Evolutionary conservation across 1,140 invertebrate species (phyloP), one percentile per base, ranked within the genome.

Genomic region (Coboldia fuscipes): DNA sequence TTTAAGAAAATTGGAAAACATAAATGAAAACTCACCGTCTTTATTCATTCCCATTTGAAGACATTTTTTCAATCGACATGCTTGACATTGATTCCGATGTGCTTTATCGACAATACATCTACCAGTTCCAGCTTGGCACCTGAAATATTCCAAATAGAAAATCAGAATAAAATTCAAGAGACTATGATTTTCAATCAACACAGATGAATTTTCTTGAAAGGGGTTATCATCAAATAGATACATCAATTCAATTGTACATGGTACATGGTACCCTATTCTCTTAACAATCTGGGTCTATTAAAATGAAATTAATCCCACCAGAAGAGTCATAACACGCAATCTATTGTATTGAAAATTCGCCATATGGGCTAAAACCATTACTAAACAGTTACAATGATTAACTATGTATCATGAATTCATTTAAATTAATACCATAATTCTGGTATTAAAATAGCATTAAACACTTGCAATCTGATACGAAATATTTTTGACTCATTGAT

Each of bases 11-110:
- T 7, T 7, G 22, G 12, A 23, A 23, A 44, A 39, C 34, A 41
- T 35, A 35, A 37, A 28, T 27, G 23, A 23, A 37, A 44, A 68
- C 82, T 78, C 61, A 97, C 93, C 93, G 62, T 98, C 93, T 69
- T 97, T 98, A 57, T 98, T 98, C 94, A 98, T 98, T 35, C 94
- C 94, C 85, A 97, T 96, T 38, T 84, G 71, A 26, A 98, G 66
- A 57, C 94, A 98, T 61, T 97, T 98, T 62, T 96, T 96, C 26
- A 98, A 67, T 19, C 94, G 62, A 56, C 94, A 98, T 1, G 93
- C 92, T 55, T 97, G 92, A 54, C 90, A 97, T 56, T 97, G 90
- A 60, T 98, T 98, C 37, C 94, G 62, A 57, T 98, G 94, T 0
- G 93, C 90, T 57, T 98, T 98, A 62, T 98, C 94, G 3, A 98